phyloP scores from a whole-genome alignment of 2,113 vertebrate species.

The Polyodon spathula region DNA sequence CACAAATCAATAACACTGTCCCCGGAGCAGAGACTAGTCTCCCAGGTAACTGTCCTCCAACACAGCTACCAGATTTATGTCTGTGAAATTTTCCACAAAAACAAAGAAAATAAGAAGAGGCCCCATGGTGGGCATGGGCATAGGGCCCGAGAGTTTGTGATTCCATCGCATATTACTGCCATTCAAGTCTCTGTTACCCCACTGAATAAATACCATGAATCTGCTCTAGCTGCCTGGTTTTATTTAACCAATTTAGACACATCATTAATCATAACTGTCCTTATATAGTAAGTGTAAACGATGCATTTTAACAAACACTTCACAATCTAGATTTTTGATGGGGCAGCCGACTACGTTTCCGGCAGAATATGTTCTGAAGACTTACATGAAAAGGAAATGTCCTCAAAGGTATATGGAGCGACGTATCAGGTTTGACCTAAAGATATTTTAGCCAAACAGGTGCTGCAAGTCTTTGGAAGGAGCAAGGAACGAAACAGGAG shows the following conservation, averaged over 20 bases:
- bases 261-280: too few species aligned
- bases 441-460: too few species aligned
- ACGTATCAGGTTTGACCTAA: too few species aligned
- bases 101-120: conserved; percentile 18
- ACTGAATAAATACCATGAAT: neutral
- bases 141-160: neutral
- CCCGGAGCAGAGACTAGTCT: conserved; percentile 13
- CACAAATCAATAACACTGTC: conserved; percentile 13
- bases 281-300: too few species aligned
- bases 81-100: conserved; percentile 9
- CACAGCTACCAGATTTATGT: conserved; percentile 24
- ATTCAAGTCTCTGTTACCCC: too few species aligned
- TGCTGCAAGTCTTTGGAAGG: too few species aligned
- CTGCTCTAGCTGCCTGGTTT: neutral
- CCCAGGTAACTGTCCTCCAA: conserved; percentile 21
- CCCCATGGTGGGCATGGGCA: neutral
- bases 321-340: neutral
- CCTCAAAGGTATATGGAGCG: too few species aligned
- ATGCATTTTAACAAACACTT: neutral
- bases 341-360: neutral
- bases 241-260: neutral
- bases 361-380: neutral
- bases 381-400: too few species aligned
- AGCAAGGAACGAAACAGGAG: too few species aligned
- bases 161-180: neutral